Conservation (phyloP, 1,140 invertebrate species). For the Drosophila prosaltans region DNA sequence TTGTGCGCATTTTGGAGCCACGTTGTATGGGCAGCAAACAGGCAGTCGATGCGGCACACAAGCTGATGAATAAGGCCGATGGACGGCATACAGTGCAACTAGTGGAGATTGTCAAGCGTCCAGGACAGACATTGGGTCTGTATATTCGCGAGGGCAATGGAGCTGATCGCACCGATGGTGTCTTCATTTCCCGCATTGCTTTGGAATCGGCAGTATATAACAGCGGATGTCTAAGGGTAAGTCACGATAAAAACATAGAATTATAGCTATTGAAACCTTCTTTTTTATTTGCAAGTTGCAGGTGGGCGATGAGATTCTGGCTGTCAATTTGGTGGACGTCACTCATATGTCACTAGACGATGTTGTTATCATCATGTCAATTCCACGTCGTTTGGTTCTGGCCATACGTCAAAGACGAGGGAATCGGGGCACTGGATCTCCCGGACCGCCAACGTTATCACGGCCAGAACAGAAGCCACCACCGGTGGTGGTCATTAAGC, state of each 20-base stretch:
- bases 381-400: conserved; percentile 96
- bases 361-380: conserved; percentile 99
- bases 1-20: conserved; percentile 94
- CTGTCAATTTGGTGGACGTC: conserved; percentile 98
- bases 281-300: conserved; percentile 54
- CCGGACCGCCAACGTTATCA: conserved; percentile 85
- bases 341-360: conserved; percentile 98
- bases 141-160: conserved; percentile 99
- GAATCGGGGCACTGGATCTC: conserved; percentile 87
- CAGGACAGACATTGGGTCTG: conserved; percentile 98
- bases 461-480: conserved; percentile 93
- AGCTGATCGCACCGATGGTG: conserved; percentile 95
- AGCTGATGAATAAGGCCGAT: conserved; percentile 87
- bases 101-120: conserved; percentile 99
- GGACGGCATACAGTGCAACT: conserved; percentile 87
- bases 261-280: background rate
- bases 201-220: conserved; percentile 98
- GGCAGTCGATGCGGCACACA: conserved; percentile 92
- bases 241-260: background rate
- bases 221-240: conserved; percentile 95
- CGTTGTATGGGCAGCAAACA: conserved; percentile 90
- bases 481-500: conserved; percentile 96
- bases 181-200: conserved; percentile 99
- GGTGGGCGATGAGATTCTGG: conserved; percentile 99
- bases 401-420: conserved; percentile 91